Base-by-base conservation (phyloP, 2,113 vertebrate species). In the Lichenostomus cassidix region DNA sequence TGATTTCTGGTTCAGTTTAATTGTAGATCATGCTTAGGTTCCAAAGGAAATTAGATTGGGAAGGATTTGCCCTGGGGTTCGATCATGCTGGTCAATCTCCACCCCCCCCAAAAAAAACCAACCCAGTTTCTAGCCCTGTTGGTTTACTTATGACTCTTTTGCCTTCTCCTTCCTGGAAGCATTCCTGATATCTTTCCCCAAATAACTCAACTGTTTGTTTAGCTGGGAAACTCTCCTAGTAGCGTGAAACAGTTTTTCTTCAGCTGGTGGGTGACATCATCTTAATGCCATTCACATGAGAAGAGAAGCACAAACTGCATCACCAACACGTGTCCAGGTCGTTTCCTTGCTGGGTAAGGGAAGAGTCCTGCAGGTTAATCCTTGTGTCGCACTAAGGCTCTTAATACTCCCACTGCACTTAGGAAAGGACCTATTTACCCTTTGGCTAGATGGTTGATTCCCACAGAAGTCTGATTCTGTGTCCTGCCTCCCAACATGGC, bases 401-500 rank as follows among this genome's bases (percentile, higher is more conserved):
- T 89, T 49, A 77, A 44, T 33, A 44, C 39, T 91, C 82, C 56
- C 52, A 58, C 71, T 80, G 33, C 42, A 7, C 71, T 16, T 56
- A 37, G 44, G 42, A 69, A 68, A 93, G 49, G 44, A 42, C 13
- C 52, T 29, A 2, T 74, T 83, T 20, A 58, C 19, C 37, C 62
- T 89, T 52, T 63, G 64, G 53, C 68, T 80, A 25, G 47, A 27
- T 22, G 21, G 49, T 1, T 37, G 42, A 86, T 87, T 82, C 82
- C 60, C 76, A 84, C 15, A 41, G 3, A 59, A 68, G n/a, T 27
- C 46, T 64, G 75, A 62, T 41, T 76, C 11, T 1, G 64, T 94
- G 75, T 50, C 79, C 83, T 96, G 97, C 97, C 95, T 96, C 94
- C 96, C 97, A 98, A 97, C 96, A 98, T 95, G 95, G 95, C 96